These are phyloP conservation scores for Uromys caudimaculatus DNA, from an alignment of 2,797 vertebrate genomes.

Conservation along the genomic window DNA sequence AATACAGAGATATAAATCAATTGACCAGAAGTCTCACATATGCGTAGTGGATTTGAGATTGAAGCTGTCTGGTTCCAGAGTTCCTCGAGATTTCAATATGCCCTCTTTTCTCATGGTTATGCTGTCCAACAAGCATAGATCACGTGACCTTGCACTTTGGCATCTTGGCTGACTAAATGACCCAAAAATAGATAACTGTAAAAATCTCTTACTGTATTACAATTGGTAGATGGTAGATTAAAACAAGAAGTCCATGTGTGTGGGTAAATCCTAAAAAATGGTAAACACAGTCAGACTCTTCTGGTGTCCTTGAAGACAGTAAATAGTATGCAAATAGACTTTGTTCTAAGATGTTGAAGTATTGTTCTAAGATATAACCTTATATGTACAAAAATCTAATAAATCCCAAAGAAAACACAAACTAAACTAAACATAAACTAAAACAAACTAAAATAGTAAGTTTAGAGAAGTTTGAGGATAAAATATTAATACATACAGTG, in stretches of 20 bases:
- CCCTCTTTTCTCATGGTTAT: neutral
- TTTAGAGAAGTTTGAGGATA: neutral
- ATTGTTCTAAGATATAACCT: neutral
- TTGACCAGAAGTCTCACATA: neutral
- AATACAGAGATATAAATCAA: neutral
- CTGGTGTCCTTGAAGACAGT: neutral
- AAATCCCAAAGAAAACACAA: neutral
- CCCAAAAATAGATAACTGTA: neutral
- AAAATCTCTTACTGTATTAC: constrained; percentile 3
- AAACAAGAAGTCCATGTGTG: neutral
- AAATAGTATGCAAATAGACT: neutral
- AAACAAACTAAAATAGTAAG: neutral
- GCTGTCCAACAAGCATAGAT: neutral
- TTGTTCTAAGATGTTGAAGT: neutral
- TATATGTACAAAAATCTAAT: neutral
- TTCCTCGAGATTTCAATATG: neutral
- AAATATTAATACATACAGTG: neutral
- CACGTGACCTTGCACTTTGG: neutral
- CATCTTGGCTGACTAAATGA: neutral
- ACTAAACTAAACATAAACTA: neutral
- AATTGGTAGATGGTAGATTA: neutral
- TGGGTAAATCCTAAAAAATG: neutral
- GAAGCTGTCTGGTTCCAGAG: neutral
- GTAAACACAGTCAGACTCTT: neutral
- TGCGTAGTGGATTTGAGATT: neutral